Evolutionary conservation across 2,888 invertebrate species (phyloP), one percentile per base, ranked within the genome.

Genomic region (Drosophila helvetica): DNA sequence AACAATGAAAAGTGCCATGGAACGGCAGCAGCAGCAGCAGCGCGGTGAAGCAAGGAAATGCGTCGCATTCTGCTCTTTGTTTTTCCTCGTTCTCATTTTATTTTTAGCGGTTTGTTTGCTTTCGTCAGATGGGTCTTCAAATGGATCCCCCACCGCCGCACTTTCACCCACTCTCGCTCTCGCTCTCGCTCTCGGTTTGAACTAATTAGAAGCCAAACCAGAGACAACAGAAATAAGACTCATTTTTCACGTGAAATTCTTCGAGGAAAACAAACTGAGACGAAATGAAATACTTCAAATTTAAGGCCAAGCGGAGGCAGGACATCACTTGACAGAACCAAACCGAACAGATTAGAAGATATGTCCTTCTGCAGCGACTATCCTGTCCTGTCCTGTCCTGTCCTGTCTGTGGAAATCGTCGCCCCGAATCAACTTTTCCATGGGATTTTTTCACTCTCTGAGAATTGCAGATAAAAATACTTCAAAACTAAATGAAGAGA

Each of bases 381-480:
- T 15, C 38, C 27, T 30, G 22, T 53, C 46, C 53, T 63, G 38
- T 1, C 15, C 65, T 52, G 52, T 38, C 65, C 65, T 52, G 30
- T 25, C 62, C 62, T 52, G 33, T 52, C 47, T 54, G 42, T 12
- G 30, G 30, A n/a, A 43, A 58, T 50, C 51, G 46, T 56, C 55
- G 45, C 33, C 45, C 57, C 33, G 56, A 56, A 46, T 30, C 22
- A 42, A 48, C 38, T 27, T 65, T 43, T 30, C 15, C 53, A 15
- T 38, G 54, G 54, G 33, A 43, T 66, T 64, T 9, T 18, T 17
- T 6, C 56, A 56, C 30, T 46, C 27, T 46, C 30, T 33, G 30
- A 47, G 50, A 60, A 52, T 71, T 51, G 51, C 27, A 71, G 70
- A 71, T 64, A 71, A 56, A 71, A 71, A 62, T 46, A 71, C 70